A percentile compares a stretch with the other conserved stretches of the same genome.
phyloP scores from a whole-genome alignment of 2,888 invertebrate genomes.

The Drosophila nr. fundita region DNA sequence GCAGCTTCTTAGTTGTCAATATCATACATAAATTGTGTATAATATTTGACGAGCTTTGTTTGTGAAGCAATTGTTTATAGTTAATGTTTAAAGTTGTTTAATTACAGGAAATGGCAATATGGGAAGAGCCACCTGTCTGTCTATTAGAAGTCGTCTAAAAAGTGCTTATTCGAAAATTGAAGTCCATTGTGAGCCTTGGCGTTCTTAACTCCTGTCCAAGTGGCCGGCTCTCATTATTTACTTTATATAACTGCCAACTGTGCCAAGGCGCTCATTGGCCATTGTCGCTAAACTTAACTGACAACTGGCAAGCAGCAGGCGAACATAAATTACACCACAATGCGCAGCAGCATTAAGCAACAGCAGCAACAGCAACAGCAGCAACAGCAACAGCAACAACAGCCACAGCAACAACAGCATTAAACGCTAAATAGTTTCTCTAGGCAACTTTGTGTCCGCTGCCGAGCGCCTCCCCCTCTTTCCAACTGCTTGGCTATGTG shows the following conservation, averaged over 20 bases:
- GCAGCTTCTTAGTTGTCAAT: neutral
- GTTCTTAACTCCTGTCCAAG: neutral
- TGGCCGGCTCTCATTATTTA: neutral
- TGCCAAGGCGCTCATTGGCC: constrained; percentile 28
- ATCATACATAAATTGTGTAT: no score
- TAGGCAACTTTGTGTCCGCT: neutral
- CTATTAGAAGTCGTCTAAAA: neutral
- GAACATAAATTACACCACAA: constrained; percentile 67
- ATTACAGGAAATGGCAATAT: neutral
- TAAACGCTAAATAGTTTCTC: constrained; percentile 42
- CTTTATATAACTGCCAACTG: constrained; percentile 13
- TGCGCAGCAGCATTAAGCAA: constrained; percentile 13
- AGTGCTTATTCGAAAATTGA: neutral
- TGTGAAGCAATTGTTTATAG: neutral
- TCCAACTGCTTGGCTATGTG: constrained; percentile 12
- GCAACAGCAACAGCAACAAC: neutral
- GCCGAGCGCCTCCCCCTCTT: neutral
- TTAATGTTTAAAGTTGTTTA: neutral
- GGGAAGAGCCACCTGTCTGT: neutral
- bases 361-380: neutral
- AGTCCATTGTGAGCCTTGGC: neutral
- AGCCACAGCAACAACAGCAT: neutral
- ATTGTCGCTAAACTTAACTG: constrained; percentile 34
- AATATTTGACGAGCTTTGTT: neutral
- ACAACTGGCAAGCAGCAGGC: constrained; percentile 43